phyloP scores from a whole-genome alignment of 2,888 invertebrate genomes.

The Empis stercorea region DNA sequence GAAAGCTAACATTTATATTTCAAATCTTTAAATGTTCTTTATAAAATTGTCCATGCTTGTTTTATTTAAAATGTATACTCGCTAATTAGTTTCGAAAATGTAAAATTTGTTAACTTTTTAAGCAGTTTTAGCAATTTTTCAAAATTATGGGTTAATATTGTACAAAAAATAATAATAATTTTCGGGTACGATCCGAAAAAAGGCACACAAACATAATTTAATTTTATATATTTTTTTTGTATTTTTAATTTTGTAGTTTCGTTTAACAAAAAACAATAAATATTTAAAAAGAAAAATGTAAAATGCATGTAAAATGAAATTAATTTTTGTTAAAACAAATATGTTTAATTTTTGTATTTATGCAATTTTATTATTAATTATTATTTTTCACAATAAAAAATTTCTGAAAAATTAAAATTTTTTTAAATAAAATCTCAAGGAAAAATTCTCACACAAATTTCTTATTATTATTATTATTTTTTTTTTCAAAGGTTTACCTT shows the following conservation, averaged over 20 bases:
- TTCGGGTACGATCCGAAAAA: slow-evolving; percentile 38
- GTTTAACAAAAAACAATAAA: slow-evolving; percentile 4
- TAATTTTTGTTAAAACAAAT: slow-evolving; percentile 7
- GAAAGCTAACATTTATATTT: too few relatives aligned
- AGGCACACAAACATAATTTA: slow-evolving; percentile 22
- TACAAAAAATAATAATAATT: slow-evolving; percentile 11
- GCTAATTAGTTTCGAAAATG: too few relatives aligned
- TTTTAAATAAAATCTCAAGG: not conserved
- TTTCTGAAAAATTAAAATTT: too few relatives aligned
- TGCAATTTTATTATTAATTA: not conserved
- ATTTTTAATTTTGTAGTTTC: not conserved
- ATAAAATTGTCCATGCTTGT: too few relatives aligned
- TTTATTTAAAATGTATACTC: too few relatives aligned
- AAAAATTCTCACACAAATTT: not conserved
- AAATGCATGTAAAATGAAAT: slow-evolving; percentile 5
- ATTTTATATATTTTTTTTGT: too few relatives aligned
- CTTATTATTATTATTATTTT: slow-evolving; percentile 7
- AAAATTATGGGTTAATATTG: too few relatives aligned
- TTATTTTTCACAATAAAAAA: not conserved
- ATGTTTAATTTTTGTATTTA: not conserved
- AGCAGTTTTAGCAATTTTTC: too few relatives aligned
- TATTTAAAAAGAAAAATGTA: too few relatives aligned
- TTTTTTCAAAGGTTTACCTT: slow-evolving; percentile 28
- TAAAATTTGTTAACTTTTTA: too few relatives aligned
- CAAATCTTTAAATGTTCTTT: too few relatives aligned